A percentile compares a stretch with the other conserved stretches of the same genome.
Evolutionary conservation across 2,888 invertebrate genomes (phyloP).

Genomic region (Euzetes globulus): DNA sequence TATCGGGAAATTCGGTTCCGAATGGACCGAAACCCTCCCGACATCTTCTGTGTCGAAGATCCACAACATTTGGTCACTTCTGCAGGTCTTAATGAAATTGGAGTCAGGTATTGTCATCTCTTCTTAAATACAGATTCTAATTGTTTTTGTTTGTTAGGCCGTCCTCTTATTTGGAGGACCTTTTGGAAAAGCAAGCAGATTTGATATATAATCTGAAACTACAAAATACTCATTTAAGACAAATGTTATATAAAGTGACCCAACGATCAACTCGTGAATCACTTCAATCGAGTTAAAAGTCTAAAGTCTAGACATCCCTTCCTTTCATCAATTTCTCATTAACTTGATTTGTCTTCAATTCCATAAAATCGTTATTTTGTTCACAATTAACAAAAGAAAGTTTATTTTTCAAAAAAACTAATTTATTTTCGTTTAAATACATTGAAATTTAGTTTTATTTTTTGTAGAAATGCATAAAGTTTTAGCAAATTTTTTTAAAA

Average conservation of each 20-base stretch:
- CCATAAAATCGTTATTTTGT: too few relatives aligned
- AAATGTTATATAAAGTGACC: slow-evolving; percentile 30
- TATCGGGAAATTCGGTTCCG: slow-evolving; percentile 33
- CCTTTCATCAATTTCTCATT: too few relatives aligned
- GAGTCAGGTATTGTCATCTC: slow-evolving; percentile 14
- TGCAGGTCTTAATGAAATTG: slow-evolving; percentile 33
- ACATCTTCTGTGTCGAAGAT: slow-evolving; percentile 35
- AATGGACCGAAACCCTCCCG: slow-evolving; percentile 29
- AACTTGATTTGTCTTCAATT: too few relatives aligned
- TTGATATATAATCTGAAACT: slow-evolving; percentile 40
- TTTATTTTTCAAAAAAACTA: neutral
- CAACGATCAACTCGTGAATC: slow-evolving; percentile 5
- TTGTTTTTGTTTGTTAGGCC: neutral
- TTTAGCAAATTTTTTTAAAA: too few relatives aligned
- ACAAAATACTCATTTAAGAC: slow-evolving; percentile 39
- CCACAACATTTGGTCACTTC: slow-evolving; percentile 28
- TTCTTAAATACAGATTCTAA: neutral
- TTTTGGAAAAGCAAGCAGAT: slow-evolving; percentile 41
- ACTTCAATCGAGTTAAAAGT: slow-evolving; percentile 10
- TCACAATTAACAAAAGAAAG: neutral
- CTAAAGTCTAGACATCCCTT: neutral
- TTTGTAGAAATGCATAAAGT: neutral
- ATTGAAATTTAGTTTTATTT: neutral
- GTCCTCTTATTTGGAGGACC: slow-evolving; percentile 39
- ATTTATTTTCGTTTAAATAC: neutral